These are phyloP conservation scores for Bimastos eiseni DNA, from an alignment of 2,888 invertebrate genomes.

Conservation along the genomic window DNA sequence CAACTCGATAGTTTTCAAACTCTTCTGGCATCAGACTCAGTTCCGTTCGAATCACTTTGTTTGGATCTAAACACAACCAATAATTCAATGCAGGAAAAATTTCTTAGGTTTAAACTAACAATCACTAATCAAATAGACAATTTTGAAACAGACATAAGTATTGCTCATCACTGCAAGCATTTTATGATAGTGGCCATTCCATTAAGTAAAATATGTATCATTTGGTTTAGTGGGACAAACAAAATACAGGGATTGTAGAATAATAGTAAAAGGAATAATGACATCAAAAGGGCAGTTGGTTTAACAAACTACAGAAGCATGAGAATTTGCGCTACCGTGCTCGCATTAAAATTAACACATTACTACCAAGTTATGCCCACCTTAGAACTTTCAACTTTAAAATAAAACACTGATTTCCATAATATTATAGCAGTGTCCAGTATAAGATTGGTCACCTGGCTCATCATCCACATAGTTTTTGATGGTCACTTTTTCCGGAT, in stretches of 20 bases:
- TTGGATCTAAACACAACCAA: conserved; percentile 64
- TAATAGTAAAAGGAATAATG: too few species aligned
- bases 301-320: too few species aligned
- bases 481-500: conserved; percentile 69
- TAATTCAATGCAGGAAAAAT: neutral
- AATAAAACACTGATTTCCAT: neutral
- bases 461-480: conserved; percentile 78
- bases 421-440: neutral
- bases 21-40: conserved; percentile 74
- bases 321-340: too few species aligned
- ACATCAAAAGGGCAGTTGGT: too few species aligned
- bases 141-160: neutral
- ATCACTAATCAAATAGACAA: neutral
- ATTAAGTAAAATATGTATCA: too few species aligned
- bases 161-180: too few species aligned
- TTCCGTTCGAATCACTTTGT: conserved; percentile 77
- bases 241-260: too few species aligned
- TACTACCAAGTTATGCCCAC: neutral
- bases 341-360: neutral
- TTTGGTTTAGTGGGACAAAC: too few species aligned
- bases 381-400: neutral
- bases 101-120: neutral
- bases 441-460: conserved; percentile 62
- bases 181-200: too few species aligned
- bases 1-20: conserved; percentile 73